These are phyloP conservation scores for Tupiocoris notatus DNA, from an alignment of 2,888 invertebrate species.

Conservation along the genomic window DNA sequence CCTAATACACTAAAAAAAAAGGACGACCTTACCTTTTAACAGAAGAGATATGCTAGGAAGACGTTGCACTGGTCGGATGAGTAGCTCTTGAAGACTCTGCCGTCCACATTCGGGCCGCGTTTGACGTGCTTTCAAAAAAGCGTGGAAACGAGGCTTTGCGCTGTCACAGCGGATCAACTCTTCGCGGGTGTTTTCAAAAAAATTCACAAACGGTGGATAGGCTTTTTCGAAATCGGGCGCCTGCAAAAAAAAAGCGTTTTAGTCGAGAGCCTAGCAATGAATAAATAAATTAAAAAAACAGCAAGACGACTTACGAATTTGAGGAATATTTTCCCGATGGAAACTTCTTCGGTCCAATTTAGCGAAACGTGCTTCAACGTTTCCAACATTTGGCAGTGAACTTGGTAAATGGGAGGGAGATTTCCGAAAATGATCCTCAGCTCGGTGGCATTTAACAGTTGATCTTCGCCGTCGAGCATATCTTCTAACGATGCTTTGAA, in stretches of 20 bases:
- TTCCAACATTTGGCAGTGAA: slow-evolving; percentile 75
- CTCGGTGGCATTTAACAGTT: slow-evolving; percentile 85
- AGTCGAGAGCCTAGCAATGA: no score
- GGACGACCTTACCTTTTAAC: slow-evolving; percentile 70
- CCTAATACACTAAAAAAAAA: no score
- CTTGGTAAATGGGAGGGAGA: slow-evolving; percentile 89
- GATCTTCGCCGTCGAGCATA: slow-evolving; percentile 73
- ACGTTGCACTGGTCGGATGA: slow-evolving; percentile 96
- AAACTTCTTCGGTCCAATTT: slow-evolving; percentile 84
- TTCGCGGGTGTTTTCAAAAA: slow-evolving; percentile 95
- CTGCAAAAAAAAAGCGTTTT: slow-evolving; percentile 51
- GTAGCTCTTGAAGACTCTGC: slow-evolving; percentile 90
- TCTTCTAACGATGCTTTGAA: slow-evolving; percentile 92
- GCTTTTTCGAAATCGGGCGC: slow-evolving; percentile 86
- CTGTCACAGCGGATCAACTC: slow-evolving; percentile 87
- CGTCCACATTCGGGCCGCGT: slow-evolving; percentile 93
- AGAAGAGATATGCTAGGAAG: slow-evolving; percentile 94
- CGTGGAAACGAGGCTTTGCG: slow-evolving; percentile 91
- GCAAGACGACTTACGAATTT: slow-evolving; percentile 64
- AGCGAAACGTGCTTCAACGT: slow-evolving; percentile 63
- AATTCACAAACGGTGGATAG: slow-evolving; percentile 97
- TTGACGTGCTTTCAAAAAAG: slow-evolving; percentile 94
- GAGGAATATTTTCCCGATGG: slow-evolving; percentile 84
- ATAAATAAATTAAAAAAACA: background rate
- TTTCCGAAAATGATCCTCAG: slow-evolving; percentile 94